Evolutionary conservation across 2,113 vertebrate genomes (phyloP), one percentile per base, ranked within the genome.

Genomic region (Rhabdornis inornatus): DNA sequence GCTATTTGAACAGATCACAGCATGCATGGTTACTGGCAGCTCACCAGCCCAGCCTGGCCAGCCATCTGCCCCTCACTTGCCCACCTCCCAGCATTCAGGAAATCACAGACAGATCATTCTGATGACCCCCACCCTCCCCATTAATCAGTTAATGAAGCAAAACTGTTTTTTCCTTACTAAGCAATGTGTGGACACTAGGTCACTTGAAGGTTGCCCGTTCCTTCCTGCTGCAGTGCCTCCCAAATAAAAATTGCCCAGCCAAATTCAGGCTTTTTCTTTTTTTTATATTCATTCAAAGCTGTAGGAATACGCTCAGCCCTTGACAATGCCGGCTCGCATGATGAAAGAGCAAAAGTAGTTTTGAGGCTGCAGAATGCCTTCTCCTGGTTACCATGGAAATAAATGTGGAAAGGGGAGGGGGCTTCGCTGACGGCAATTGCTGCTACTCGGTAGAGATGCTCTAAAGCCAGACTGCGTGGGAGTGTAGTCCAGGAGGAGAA

Each of bases 311-410:
- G 97, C 98, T 97, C 98, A 97, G 98, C 97, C 96, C 91, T 89
- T 97, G 96, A 98, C 98, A 98, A 98, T 97, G 97, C 97, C 97
- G 94, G 97, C 96, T 93, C 91, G 92, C 97, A 91, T 93, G 98
- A 97, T 98, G 98, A 98, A 98, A 98, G 97, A 97, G 97, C 97
- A 97, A 96, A 98, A 98, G 98, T 98, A 97, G 98, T 98, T 98
- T 98, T 97, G 98, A 98, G 98, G 94, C 98, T 90, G 96, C 97
- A 98, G 98, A 99, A 99, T 98, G 98, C 99, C 97, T 96, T 97
- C 93, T 97, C 95, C 72, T 89, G 93, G 98, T 99, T 98, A 91
- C 99, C 98, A 99, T 98, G 98, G 99, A 98, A 99, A 99, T 99
- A 98, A 98, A 98, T 98, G 98, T 97, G 97, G 96, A 97, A 95